These are phyloP conservation scores for Pseudomyrmex dendroicus DNA, from an alignment of 1,140 invertebrate genomes.

Conservation along the genomic window DNA sequence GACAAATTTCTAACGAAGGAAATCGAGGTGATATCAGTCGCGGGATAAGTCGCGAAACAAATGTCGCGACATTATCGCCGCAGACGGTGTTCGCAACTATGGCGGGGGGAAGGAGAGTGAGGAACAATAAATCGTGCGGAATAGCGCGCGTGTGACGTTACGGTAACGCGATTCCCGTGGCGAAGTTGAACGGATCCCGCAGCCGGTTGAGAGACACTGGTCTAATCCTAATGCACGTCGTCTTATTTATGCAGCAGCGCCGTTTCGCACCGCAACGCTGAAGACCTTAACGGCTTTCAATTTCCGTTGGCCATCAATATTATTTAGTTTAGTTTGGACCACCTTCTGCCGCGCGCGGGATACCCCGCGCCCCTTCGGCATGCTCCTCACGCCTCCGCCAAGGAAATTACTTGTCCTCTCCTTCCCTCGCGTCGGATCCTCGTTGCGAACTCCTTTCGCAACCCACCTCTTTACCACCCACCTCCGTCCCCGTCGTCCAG, in stretches of 20 bases:
- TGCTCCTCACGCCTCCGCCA: conserved; percentile 82
- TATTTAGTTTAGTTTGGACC: conserved; percentile 85
- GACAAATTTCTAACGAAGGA: conserved; percentile 36
- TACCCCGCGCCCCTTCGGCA: conserved; percentile 66
- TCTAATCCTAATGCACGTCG: conserved; percentile 82
- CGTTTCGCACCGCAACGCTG: conserved; percentile 80
- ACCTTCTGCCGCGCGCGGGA: conserved; percentile 71
- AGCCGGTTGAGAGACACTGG: conserved; percentile 69
- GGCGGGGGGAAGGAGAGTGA: neutral
- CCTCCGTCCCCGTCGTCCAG: neutral
- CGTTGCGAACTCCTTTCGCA: conserved; percentile 45
- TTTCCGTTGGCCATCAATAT: conserved; percentile 86
- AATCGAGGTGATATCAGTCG: conserved; percentile 42
- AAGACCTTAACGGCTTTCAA: conserved; percentile 85
- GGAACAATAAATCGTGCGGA: conserved; percentile 51
- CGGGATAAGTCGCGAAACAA: conserved; percentile 44
- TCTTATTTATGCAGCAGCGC: conserved; percentile 83
- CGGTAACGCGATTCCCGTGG: conserved; percentile 30
- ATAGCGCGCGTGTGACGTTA: conserved; percentile 42
- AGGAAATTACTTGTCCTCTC: conserved; percentile 85
- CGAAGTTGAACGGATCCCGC: neutral
- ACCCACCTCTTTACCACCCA: conserved; percentile 32
- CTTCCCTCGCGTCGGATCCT: conserved; percentile 58
- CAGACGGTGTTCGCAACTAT: conserved; percentile 24
- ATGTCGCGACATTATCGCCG: conserved; percentile 47